phyloP scores from a whole-genome alignment of 2,888 invertebrate species.

The Clostera curtula region DNA sequence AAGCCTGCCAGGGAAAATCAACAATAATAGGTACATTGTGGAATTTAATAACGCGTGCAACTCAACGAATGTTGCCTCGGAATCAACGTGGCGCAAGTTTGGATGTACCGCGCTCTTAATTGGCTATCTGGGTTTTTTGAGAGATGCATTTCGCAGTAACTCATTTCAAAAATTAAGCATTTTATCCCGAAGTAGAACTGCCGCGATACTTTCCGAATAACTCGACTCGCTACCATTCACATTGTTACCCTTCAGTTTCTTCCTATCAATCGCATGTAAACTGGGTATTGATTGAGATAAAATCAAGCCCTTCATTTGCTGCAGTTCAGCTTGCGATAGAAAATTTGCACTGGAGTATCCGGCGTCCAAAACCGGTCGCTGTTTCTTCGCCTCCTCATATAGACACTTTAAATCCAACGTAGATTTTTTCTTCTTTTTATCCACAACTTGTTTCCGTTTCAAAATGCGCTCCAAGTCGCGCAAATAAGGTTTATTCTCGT shows the following conservation, averaged over 20 bases:
- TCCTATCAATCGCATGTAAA: constrained; percentile 42
- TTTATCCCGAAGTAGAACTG: constrained; percentile 30
- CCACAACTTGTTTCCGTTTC: constrained; percentile 30
- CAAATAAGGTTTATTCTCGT: constrained; percentile 48
- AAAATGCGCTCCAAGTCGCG: constrained; percentile 49
- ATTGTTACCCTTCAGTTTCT: constrained; percentile 24
- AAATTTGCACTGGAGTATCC: constrained; percentile 34
- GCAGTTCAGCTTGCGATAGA: constrained; percentile 43
- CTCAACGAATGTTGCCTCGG: too few relatives aligned
- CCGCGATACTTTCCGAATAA: constrained; percentile 39
- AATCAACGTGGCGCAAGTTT: too few relatives aligned
- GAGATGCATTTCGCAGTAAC: constrained; percentile 4
- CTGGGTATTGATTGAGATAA: constrained; percentile 41
- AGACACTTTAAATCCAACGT: constrained; percentile 42
- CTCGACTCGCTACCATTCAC: constrained; percentile 9
- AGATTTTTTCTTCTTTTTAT: constrained; percentile 30
- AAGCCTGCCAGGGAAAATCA: too few relatives aligned
- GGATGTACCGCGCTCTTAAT: too few relatives aligned
- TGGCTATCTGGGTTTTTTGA: too few relatives aligned
- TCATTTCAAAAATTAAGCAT: constrained; percentile 14
- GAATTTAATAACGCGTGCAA: too few relatives aligned
- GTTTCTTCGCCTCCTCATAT: constrained; percentile 49
- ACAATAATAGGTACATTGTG: too few relatives aligned
- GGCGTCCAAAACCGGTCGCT: constrained; percentile 24
- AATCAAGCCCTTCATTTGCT: constrained; percentile 50